Evolutionary conservation across 2,888 invertebrate species (phyloP), one percentile per base, ranked within the genome.

Genomic region (Aleiodes alternator): DNA sequence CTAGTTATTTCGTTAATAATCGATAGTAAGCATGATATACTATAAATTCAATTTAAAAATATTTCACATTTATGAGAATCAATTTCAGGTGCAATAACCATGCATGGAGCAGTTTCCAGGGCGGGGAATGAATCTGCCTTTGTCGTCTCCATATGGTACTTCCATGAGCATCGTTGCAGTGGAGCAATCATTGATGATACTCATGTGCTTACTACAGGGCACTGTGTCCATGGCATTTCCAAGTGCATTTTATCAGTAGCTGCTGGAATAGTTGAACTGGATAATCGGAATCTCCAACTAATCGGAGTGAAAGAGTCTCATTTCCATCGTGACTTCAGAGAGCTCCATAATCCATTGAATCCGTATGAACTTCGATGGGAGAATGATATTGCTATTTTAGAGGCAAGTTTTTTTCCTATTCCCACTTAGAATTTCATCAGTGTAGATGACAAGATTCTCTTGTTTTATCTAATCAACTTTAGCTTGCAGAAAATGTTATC

Each of bases 321-420:
- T 68, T 7, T 31, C 3, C 31, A 68, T 16, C 68, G 29, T 11
- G 29, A 68, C 7, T n/a, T 50, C 16, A 55, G 4, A 7, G 16
- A 4, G 0, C 4, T 50, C 16, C 16, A 23, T 57, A 43, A 16
- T 34, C 31, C 12, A 34, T 38, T n/a, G 12, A n/a, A 53, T 14
- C 31, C 23, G 34, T 14, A 50, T 8, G 57, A 23, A 48, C 43
- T 43, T 57, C 48, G 34, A 31, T 57, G 51, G 59, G 69, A 73
- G 43, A 73, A 71, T 64, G 57, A 66, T 68, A 72, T 78, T 72
- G 76, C 61, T 56, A 43, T 48, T 43, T 50, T 73, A 61, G 43
- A 57, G 48, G 48, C 16, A 64, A 48, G 55, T 55, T 7, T 55
- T 43, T 43, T 6, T 43, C 9, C 11, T 8, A 34, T 6, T 34